A percentile compares a stretch with the other conserved stretches of the same genome.
Conservation (phyloP, 2,797 vertebrate species). For the Tapera naevia region DNA sequence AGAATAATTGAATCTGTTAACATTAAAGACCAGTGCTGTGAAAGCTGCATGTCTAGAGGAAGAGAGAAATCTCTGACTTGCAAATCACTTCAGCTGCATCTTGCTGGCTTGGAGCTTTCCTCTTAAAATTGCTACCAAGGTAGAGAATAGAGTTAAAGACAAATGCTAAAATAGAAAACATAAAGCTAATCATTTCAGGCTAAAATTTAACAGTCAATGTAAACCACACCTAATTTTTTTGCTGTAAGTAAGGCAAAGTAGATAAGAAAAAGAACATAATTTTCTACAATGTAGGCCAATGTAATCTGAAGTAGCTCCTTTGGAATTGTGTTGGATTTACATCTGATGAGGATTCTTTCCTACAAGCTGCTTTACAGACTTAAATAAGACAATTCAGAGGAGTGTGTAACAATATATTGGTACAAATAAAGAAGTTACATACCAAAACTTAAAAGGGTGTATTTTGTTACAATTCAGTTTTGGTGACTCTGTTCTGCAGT, state of each 20-base stretch:
- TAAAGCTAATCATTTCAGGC: background rate
- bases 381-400: background rate
- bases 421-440: background rate
- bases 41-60: background rate
- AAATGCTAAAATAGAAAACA: background rate
- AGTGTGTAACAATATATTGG: background rate
- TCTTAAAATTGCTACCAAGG: background rate
- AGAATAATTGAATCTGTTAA: too few relatives aligned
- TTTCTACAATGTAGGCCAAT: background rate
- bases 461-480: background rate
- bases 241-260: constrained; percentile 24
- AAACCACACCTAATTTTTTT: background rate
- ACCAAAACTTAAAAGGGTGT: background rate
- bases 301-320: background rate
- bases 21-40: background rate
- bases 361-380: background rate
- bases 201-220: constrained; percentile 7
- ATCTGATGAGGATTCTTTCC: background rate
- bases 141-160: background rate
- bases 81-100: background rate
- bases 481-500: background rate
- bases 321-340: background rate
- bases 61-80: background rate
- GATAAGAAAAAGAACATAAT: background rate
- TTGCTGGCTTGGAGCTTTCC: background rate